Base-by-base conservation (phyloP, 2,797 vertebrate species). In the Lagocephalus sceleratus region DNA sequence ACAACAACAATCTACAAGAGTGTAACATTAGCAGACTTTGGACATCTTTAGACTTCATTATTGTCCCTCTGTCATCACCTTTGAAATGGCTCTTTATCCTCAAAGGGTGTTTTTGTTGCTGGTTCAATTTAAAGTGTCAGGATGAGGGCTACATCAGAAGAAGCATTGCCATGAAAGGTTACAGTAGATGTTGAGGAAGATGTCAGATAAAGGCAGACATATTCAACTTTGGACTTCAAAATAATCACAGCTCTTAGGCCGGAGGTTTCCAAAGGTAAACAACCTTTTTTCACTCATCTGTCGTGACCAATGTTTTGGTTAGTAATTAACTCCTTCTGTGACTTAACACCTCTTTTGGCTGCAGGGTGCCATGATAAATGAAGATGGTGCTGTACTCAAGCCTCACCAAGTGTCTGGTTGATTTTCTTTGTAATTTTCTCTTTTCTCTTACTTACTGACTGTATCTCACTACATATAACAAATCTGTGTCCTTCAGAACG, bases 351-450 rank as follows among this genome's bases (percentile, higher is more conserved):
- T 75, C 50, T 40, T 23, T 1, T 50, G 43, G 47, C 56, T 72
- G 64, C n/a, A 8, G 60, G 60, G 69, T 40, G 17, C 53, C 60
- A 51, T 75, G 51, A 66, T 57, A 78, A 74, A 64, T 57, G 61
- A 51, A 26, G 16, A 12, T 6, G 11, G n/a, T 10, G 20, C 49
- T 60, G 68, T 50, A 78, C 71, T 29, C 23, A 49, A 77, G 68
- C 69, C 49, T 35, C 52, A 5, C 64, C 12, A 57, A 63, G 59
- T 66, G 61, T 57, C 60, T 48, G 75, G 68, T 51, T 5, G 68
- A 49, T 69, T 48, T 73, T 62, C 45, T 69, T 65, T 73, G 65
- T 86, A 78, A 82, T 88, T 87, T 85, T 63, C 82, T 87, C 87
- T 83, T 80, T 72, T 79, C 89, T 84, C 46, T 16, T 56, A 57